Evolutionary conservation across 2,888 invertebrate species (phyloP), one percentile per base, ranked within the genome.

Genomic region (Epistrophella euchroma): DNA sequence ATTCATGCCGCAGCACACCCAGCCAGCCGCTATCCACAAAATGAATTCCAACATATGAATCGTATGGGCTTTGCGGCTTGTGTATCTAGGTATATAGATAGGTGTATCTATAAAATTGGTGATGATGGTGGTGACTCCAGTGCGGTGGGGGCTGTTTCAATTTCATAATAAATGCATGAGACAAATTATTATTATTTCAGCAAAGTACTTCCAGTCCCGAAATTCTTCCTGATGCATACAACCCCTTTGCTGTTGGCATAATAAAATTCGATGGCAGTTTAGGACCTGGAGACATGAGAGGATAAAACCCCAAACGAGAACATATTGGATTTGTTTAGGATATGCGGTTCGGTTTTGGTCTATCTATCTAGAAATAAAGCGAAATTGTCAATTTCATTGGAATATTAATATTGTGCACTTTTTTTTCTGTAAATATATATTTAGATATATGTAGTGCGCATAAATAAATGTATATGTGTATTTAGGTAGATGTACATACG

Each of bases 121-220:
- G 68, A 80, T 75, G 84, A 80, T 80, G 75, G 66, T 70, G 71
- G 79, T 62, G 81, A 43, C 43, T 76, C 15, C 68, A 72, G 32
- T 66, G 84, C 52, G 84, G 75, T 76, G 47, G 62, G 73, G 47
- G 85, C 62, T 85, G 76, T 85, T 85, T 85, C 81, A 73, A 77
- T 81, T 85, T 85, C 72, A 77, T 85, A 81, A 81, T 85, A 85
- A 85, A 85, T 85, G 85, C 85, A 85, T 85, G 85, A 81, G 85
- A 85, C 81, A 81, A 85, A 85, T 85, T 85, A 81, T 85, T 80
- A 85, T 85, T 77, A 85, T 85, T 85, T 85, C 73, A 81, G 72
- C 55, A 72, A 76, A 85, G 72, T 73, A 68, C 60, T 60, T 68
- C 25, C 25, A 25, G 19, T 47, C 28, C 62, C 70, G 47, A 43